These are phyloP conservation scores for Zeugodacus cucurbitae DNA, from an alignment of 1,140 invertebrate species.

Conservation along the genomic window DNA sequence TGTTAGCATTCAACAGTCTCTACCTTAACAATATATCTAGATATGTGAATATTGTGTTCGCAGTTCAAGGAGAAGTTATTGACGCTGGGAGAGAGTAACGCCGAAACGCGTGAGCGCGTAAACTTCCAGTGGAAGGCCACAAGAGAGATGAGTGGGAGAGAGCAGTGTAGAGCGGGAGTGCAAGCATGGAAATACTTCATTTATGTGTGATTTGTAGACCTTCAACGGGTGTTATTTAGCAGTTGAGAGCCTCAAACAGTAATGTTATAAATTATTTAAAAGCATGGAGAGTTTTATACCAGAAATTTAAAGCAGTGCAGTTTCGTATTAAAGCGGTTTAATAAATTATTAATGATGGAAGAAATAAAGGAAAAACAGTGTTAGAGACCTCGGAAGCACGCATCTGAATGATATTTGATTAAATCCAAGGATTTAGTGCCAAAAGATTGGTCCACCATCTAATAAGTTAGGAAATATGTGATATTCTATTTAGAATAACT, in stretches of 20 bases:
- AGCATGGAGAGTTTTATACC: not conserved
- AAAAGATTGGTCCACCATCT: too few species aligned
- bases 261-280: not conserved
- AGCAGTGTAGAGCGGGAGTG: not conserved
- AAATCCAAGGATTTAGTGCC: too few species aligned
- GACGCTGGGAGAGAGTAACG: not conserved
- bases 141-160: not conserved
- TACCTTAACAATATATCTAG: not conserved
- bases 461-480: too few species aligned
- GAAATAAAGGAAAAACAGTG: not conserved
- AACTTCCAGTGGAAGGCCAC: not conserved
- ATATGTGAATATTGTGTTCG: not conserved
- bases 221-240: not conserved
- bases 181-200: not conserved
- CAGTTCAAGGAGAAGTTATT: not conserved
- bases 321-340: not conserved
- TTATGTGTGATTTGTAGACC: not conserved
- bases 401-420: too few species aligned
- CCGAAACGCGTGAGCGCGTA: not conserved
- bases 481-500: too few species aligned
- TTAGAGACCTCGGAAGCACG: too few species aligned
- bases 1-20: constrained; percentile 43
- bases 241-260: too few species aligned
- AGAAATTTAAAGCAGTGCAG: not conserved
- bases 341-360: not conserved